Evolutionary conservation across 1,140 invertebrate genomes (phyloP).

Genomic region (Drosophila pseudoananassae): DNA sequence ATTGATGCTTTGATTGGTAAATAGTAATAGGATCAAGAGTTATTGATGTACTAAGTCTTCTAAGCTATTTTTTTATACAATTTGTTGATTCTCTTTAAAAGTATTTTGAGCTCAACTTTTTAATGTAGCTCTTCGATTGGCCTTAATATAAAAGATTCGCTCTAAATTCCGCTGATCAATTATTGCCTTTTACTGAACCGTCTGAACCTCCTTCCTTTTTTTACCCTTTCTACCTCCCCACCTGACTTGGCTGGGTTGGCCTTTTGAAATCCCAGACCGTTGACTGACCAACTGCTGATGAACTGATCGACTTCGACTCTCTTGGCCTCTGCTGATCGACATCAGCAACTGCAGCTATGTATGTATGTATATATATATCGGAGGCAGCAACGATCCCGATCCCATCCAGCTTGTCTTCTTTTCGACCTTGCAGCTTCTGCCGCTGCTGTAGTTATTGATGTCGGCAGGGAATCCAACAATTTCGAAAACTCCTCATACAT

Average conservation of each 20-base stretch:
- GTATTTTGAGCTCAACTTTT: slow-evolving; percentile 50
- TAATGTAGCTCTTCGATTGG: slow-evolving; percentile 48
- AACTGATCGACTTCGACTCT: slow-evolving; percentile 58
- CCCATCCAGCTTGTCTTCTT: slow-evolving; percentile 57
- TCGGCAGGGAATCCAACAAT: slow-evolving; percentile 82
- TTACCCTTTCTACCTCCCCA: slow-evolving; percentile 4
- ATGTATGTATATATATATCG: slow-evolving; percentile 11
- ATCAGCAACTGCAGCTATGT: slow-evolving; percentile 39
- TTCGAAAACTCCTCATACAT: slow-evolving; percentile 83
- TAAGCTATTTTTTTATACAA: neutral
- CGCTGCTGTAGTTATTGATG: slow-evolving; percentile 54
- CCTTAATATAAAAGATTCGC: slow-evolving; percentile 81
- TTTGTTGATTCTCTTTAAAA: slow-evolving; percentile 37
- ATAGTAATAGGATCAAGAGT: too few relatives aligned
- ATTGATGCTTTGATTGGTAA: too few relatives aligned
- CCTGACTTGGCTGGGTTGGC: neutral
- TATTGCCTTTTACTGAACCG: slow-evolving; percentile 67
- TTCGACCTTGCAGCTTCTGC: slow-evolving; percentile 63
- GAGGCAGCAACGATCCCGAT: slow-evolving; percentile 29
- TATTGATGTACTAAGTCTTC: neutral
- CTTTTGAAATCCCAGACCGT: slow-evolving; percentile 52
- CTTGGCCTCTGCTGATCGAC: slow-evolving; percentile 31
- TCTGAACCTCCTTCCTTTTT: slow-evolving; percentile 35
- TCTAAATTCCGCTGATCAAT: slow-evolving; percentile 82
- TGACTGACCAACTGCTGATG: slow-evolving; percentile 63